Percentiles rank a stretch among this genome's conserved stretches.
phyloP scores from a whole-genome alignment of 2,113 vertebrate species.

The Piaya cayana region DNA sequence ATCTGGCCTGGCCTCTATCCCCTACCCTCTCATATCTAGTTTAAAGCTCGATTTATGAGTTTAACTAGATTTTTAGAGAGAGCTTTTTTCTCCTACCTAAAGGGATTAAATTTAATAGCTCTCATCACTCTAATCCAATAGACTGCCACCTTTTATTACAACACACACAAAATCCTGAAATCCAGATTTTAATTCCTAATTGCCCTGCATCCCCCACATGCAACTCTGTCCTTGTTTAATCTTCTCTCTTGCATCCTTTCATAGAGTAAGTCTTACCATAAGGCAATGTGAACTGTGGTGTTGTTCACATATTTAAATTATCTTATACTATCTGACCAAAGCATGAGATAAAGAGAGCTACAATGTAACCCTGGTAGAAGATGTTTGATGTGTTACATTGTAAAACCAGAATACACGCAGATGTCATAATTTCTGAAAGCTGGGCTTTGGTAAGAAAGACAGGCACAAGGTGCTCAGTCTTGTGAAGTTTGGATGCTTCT shows the following conservation, averaged over 20 bases:
- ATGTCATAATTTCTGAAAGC: background rate
- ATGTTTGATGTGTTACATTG: background rate
- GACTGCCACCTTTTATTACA: background rate
- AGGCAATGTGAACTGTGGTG: background rate
- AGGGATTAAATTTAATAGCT: background rate
- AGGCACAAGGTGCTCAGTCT: background rate
- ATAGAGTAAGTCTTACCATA: background rate
- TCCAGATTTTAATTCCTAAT: background rate
- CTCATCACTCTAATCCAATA: background rate
- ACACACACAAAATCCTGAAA: background rate
- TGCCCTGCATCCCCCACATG: background rate
- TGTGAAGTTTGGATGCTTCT: background rate
- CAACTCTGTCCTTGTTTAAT: background rate
- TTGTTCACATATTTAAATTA: background rate
- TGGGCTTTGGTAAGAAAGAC: background rate
- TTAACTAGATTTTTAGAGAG: too few relatives aligned
- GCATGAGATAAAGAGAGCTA: background rate
- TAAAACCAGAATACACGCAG: background rate
- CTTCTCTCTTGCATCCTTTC: background rate
- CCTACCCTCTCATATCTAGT: too few relatives aligned
- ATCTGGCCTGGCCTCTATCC: too few relatives aligned
- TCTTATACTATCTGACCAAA: background rate
- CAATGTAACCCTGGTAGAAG: background rate
- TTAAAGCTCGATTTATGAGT: too few relatives aligned
- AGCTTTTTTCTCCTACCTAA: background rate